Evolutionary conservation across 2,113 vertebrate genomes (phyloP).

Genomic region (Lepus timidus): DNA sequence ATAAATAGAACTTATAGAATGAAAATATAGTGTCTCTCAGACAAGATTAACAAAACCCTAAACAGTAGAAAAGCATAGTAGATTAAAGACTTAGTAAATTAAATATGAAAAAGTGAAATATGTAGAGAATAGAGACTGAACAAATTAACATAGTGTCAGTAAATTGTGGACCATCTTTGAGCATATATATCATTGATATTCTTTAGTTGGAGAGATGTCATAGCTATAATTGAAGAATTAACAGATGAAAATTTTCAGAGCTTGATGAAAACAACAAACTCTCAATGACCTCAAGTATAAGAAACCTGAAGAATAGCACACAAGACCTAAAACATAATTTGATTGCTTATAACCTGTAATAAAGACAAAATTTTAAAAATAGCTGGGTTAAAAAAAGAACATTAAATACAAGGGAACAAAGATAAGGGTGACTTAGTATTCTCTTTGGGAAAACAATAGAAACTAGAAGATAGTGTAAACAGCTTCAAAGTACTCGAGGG

Average conservation of each 20-base stretch:
- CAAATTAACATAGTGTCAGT: neutral
- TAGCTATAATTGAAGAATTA: constrained; percentile 36
- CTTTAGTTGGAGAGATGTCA: neutral
- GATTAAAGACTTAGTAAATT: neutral
- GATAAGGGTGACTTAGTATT: neutral
- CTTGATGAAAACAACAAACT: constrained; percentile 4
- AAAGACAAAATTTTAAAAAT: neutral
- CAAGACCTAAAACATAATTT: neutral
- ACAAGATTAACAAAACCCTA: neutral
- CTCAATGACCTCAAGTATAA: neutral
- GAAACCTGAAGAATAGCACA: neutral
- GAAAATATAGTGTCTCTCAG: neutral
- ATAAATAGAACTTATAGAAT: neutral
- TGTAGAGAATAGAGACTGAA: neutral
- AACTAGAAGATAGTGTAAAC: neutral
- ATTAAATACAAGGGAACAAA: neutral
- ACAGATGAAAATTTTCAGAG: neutral
- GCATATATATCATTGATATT: neutral
- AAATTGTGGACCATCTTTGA: neutral
- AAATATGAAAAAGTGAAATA: constrained; percentile 2
- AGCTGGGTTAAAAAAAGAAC: neutral
- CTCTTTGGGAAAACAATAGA: neutral
- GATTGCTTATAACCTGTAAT: neutral
- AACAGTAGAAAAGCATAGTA: neutral
- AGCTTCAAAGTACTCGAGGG: neutral